Base-by-base conservation (phyloP, 2,113 vertebrate genomes). In the Camarhynchus parvulus region DNA sequence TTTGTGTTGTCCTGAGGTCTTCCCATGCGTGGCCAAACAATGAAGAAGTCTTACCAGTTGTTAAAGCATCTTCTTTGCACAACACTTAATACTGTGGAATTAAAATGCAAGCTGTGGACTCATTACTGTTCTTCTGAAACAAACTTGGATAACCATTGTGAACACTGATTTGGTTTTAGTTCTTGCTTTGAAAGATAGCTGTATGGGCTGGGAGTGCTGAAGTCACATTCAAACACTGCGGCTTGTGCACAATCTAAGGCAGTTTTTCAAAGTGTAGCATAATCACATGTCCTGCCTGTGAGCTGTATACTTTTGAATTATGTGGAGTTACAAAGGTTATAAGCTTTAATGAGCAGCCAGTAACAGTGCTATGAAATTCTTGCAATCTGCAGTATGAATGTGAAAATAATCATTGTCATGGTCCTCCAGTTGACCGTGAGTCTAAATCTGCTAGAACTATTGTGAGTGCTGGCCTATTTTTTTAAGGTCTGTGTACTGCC, bases 171-270 rank as follows among this genome's bases (percentile, higher is more conserved):
- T 73, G 47, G 49, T 95, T 77, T 81, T 77, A 62, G 21, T 41
- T 90, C 70, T 86, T 88, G 31, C 37, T 83, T 76, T 42, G 67
- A 22, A 88, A 76, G 24, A 39, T 42, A 50, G 3, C 81, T 58
- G 24, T 18, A 1, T 46, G 24, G 10, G 6, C 35, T 0, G 0
- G 5, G 30, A 56, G 19, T 56, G 53, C 58, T 64, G 11, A 68
- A 79, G 35, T 76, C 59, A 35, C 33, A 31, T 46, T 44, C 20
- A 44, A 80, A 31, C 76, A 46, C 0, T 12, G 28, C 39, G 21
- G 37, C 35, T 87, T 55, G 21, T 41, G 13, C 62, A 61, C 53
- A 74, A 15, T 16, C 25, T 41, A 13, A 47, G 49, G 15, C 22
- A 69, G 30, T 19, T 88, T 74, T 88, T 64, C 56, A 16, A 33